Conservation (phyloP, 2,888 invertebrate species). For the Coecobrya sp. region DNA sequence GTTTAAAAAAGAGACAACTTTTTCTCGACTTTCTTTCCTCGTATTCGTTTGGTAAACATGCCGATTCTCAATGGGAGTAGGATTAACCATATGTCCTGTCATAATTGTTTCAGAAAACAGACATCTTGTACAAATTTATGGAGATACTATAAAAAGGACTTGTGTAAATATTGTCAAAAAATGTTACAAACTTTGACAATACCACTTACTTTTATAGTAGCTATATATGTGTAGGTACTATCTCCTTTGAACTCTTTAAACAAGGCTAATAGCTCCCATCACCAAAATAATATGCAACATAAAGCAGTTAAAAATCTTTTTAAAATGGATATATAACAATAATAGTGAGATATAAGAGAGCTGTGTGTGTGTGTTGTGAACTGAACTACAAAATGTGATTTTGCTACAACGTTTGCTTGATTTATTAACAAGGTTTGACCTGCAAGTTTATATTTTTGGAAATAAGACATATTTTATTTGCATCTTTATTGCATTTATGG, state of each 20-base stretch:
- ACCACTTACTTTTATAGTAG: neutral
- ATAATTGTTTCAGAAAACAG: constrained; percentile 53
- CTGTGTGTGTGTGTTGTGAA: too few species aligned
- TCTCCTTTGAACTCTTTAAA: neutral
- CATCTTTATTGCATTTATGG: constrained; percentile 66
- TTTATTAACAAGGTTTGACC: constrained; percentile 64
- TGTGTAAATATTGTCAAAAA: constrained; percentile 60
- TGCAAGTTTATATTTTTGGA: constrained; percentile 62
- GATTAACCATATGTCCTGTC: neutral
- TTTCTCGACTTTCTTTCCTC: constrained; percentile 34
- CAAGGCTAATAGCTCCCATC: constrained; percentile 7
- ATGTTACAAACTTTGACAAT: constrained; percentile 42
- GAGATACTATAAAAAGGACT: neutral
- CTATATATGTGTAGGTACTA: neutral
- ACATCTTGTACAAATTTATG: neutral
- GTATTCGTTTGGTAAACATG: constrained; percentile 16
- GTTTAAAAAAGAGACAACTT: constrained; percentile 55
- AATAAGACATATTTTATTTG: constrained; percentile 32
- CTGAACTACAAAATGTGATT: neutral
- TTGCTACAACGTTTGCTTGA: constrained; percentile 53
- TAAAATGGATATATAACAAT: neutral
- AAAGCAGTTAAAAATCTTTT: constrained; percentile 55
- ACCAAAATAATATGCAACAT: constrained; percentile 19
- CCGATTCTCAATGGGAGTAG: constrained; percentile 6
- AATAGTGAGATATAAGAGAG: neutral